Evolutionary conservation across 2,797 vertebrate species (phyloP).

Genomic region (Oryzias sinensis): DNA sequence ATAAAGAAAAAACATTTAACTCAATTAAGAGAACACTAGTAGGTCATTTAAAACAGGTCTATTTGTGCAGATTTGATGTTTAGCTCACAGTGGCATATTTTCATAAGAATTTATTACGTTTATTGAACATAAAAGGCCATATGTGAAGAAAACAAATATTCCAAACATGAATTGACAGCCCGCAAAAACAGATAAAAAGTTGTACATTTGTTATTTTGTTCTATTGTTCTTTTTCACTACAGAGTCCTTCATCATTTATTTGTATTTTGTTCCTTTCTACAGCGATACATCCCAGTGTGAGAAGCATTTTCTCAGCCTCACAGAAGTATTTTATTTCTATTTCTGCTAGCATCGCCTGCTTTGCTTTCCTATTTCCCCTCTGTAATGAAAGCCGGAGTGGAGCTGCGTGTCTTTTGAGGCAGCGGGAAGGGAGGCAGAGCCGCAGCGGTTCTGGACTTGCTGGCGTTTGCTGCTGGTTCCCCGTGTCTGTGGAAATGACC

Average conservation of each 20-base stretch:
- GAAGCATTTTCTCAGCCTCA: conserved; percentile 1
- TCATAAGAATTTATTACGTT: no score
- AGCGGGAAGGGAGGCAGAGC: conserved; percentile 41
- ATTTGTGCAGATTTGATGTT: no score
- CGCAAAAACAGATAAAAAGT: not conserved
- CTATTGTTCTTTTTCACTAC: not conserved
- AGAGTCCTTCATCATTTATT: conserved; percentile 3
- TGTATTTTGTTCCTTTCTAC: conserved; percentile 2
- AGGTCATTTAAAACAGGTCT: no score
- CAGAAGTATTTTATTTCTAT: conserved; percentile 10
- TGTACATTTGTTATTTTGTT: not conserved
- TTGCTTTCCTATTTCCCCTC: conserved; percentile 10
- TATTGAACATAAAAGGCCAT: no score
- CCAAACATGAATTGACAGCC: no score
- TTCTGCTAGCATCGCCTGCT: not conserved
- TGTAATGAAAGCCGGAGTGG: conserved; percentile 29
- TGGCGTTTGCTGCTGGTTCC: no score
- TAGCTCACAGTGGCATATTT: no score
- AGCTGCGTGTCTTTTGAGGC: conserved; percentile 32
- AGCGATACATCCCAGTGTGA: not conserved
- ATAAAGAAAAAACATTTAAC: no score
- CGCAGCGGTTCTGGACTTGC: not conserved
- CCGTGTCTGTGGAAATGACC: conserved; percentile 43
- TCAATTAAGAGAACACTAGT: no score
- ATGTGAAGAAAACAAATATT: no score